These are phyloP conservation scores for Microcebus lehilahytsara DNA, from an alignment of 2,113 vertebrate species.

Conservation along the genomic window DNA sequence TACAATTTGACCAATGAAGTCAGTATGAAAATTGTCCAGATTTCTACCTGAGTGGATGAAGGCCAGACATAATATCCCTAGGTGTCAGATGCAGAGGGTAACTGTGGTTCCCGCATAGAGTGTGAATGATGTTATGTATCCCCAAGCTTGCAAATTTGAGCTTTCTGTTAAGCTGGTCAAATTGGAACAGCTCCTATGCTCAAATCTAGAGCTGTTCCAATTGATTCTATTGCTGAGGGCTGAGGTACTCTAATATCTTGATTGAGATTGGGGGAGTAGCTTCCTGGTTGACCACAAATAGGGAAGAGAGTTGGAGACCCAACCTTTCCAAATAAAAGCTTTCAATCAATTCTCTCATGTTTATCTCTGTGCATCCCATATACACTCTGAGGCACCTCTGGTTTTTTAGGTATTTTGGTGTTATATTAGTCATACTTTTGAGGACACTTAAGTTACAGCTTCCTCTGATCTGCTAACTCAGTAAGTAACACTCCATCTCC, in stretches of 20 bases:
- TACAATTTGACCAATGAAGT: background rate
- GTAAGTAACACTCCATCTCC: background rate
- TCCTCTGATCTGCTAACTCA: background rate
- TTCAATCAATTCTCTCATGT: background rate
- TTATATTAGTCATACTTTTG: background rate
- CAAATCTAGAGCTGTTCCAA: background rate
- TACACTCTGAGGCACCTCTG: background rate
- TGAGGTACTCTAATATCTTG: background rate
- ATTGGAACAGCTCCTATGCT: background rate
- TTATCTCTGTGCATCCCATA: background rate
- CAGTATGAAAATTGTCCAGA: background rate
- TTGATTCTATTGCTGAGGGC: background rate
- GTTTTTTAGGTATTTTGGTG: background rate
- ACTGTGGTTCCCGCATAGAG: background rate
- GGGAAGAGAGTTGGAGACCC: background rate
- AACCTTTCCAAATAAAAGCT: background rate
- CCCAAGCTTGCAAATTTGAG: background rate
- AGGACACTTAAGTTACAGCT: background rate
- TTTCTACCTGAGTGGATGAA: background rate
- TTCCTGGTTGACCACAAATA: background rate
- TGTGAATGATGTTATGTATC: background rate
- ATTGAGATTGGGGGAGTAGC: background rate
- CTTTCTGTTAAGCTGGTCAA: background rate
- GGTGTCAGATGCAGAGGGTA: background rate
- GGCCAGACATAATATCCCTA: background rate